phyloP scores from a whole-genome alignment of 2,113 vertebrate species.

The Nothocercus julius region DNA sequence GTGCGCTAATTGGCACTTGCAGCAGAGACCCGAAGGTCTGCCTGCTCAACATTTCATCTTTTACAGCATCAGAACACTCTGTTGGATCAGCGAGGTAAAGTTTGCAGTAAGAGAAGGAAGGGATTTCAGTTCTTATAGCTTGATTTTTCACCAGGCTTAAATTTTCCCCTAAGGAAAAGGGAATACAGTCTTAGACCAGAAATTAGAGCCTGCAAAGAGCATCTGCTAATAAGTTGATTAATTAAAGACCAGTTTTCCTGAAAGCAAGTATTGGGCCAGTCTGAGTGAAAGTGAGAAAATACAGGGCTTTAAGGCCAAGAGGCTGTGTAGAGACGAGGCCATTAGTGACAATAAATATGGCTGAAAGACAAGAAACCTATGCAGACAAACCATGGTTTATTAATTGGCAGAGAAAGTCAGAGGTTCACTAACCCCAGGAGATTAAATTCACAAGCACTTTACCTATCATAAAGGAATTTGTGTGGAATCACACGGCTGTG shows the following conservation, averaged over 20 bases:
- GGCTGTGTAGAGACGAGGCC: neutral
- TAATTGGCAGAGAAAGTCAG: neutral
- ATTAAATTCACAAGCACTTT: neutral
- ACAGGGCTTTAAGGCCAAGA: neutral
- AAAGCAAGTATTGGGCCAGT: neutral
- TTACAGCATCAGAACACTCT: neutral
- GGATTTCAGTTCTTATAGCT: neutral
- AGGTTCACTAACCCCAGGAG: neutral
- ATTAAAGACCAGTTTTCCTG: conserved; percentile 12
- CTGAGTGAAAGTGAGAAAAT: neutral
- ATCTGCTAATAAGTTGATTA: conserved; percentile 1
- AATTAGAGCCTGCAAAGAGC: conserved; percentile 16
- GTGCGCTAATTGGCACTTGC: neutral
- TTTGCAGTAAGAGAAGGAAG: neutral
- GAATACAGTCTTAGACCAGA: neutral
- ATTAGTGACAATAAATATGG: neutral
- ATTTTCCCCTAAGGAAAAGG: neutral
- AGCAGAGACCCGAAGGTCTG: neutral
- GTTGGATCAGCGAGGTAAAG: neutral
- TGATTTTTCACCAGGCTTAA: neutral
- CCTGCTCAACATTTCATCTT: neutral
- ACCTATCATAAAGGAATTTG: neutral
- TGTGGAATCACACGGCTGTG: neutral
- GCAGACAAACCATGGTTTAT: neutral
- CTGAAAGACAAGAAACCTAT: neutral